A percentile compares a stretch with the other conserved stretches of the same genome.
These are phyloP conservation scores for Tinamus guttatus DNA, from an alignment of 2,113 vertebrate species.

Conservation along the genomic window DNA sequence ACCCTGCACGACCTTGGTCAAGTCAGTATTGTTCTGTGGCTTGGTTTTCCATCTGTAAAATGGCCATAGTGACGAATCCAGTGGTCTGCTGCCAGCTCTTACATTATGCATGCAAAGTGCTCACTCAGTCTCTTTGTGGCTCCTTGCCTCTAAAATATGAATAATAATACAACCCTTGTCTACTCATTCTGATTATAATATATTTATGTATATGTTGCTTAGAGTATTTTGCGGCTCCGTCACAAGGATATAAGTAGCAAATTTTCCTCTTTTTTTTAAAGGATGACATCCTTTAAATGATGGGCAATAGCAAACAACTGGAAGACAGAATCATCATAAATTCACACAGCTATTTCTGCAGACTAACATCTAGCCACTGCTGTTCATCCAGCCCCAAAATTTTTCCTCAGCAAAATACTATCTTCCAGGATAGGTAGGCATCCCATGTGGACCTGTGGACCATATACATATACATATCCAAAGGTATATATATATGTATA, in stretches of 20 bases:
- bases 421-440: neutral
- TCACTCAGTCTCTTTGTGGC: neutral
- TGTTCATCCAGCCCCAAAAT: neutral
- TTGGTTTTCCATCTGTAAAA: slow-evolving; percentile 37
- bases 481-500: neutral
- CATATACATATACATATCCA: too few species aligned
- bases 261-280: neutral
- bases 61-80: slow-evolving; percentile 2
- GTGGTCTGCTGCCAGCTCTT: slow-evolving; percentile 32
- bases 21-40: neutral
- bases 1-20: neutral
- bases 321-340: neutral
- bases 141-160: neutral
- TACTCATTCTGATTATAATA: slow-evolving; percentile 1
- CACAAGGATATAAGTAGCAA: neutral
- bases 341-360: neutral
- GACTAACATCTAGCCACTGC: neutral
- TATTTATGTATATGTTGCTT: neutral
- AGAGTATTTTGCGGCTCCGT: neutral
- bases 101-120: slow-evolving; percentile 17
- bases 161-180: neutral
- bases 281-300: neutral
- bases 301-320: neutral
- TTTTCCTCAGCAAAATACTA: neutral
- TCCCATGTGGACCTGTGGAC: too few species aligned